Base-by-base conservation (phyloP, 2,888 invertebrate genomes). In the Aphrophora alni region DNA sequence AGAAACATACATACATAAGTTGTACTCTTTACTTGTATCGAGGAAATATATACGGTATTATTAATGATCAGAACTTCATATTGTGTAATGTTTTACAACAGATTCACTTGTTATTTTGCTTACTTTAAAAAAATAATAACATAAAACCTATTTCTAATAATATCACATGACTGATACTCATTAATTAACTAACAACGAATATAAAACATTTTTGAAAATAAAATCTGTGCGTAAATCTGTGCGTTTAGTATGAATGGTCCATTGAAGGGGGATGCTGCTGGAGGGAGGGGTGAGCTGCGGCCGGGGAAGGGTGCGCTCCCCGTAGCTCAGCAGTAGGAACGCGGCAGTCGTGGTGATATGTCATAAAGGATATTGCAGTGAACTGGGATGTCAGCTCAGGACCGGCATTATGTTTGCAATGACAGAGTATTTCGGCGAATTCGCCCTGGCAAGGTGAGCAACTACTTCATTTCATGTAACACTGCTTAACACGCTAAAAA, bases 351-450 rank as follows among this genome's bases (percentile, higher is more conserved):
- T 51, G 27, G n/a, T 72, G 78, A 10, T 26, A 73, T 78, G 78
- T 17, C 38, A 28, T 21, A 28, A 33, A 38, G 70, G 70, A 38
- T 77, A 70, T 38, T 17, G 12, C 28, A 44, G 38, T 73, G 72
- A 51, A 33, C 33, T 78, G 78, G 78, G 78, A 78, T 78, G 78
- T 27, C 72, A 72, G 51, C 73, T 25, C 51, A 72, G 59, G 28
- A 17, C 24, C 38, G 85, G 85, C 86, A 87, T 86, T 87, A 89
- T 89, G 89, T 89, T 89, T 88, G 89, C 89, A 84, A 89, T 89
- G 89, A 89, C 89, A 85, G 89, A 89, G 86, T 89, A 89, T 87
- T 89, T 89, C 86, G 89, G 89, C 88, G 89, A 89, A 85, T 89
- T 89, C 87, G 89, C 89, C 86, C 85, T 89, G 84, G 87, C 89